Evolutionary conservation across 2,113 vertebrate species (phyloP).

Genomic region (Cranoglanis bouderius): DNA sequence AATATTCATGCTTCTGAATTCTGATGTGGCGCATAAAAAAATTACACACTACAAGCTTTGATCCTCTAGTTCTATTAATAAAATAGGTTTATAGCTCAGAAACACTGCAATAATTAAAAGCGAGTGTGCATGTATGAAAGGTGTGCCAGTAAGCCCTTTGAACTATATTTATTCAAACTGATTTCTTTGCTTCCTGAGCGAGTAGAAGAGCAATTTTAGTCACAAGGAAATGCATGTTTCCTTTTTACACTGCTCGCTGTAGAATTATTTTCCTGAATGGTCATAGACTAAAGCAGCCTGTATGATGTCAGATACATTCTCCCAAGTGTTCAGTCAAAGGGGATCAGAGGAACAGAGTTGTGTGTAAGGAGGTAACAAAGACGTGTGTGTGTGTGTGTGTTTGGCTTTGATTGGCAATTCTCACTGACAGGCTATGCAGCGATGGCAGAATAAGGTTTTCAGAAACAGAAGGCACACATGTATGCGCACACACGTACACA

Average conservation of each 20-base stretch:
- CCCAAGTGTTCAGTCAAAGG: constrained; percentile 25
- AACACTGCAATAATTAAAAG: neutral
- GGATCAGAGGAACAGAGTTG: constrained; percentile 26
- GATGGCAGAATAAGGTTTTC: neutral
- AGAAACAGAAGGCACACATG: constrained; percentile 7
- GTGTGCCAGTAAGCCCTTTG: neutral
- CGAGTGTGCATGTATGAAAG: neutral
- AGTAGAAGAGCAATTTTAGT: neutral
- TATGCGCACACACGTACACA: neutral
- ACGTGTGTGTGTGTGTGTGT: neutral
- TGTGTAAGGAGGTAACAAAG: neutral
- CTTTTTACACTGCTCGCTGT: neutral
- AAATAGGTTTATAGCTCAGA: constrained; percentile 13
- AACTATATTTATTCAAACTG: neutral
- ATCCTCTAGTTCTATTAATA: constrained; percentile 1
- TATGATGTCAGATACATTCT: constrained; percentile 13
- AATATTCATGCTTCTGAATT: constrained; percentile 47
- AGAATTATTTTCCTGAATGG: constrained; percentile 4
- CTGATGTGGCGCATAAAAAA: constrained; percentile 45
- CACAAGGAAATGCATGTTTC: neutral
- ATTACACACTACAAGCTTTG: constrained; percentile 23
- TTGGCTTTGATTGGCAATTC: constrained; percentile 29
- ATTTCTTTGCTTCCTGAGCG: neutral
- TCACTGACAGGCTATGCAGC: constrained; percentile 2
- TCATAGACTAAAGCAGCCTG: neutral